phyloP scores from a whole-genome alignment of 1,140 invertebrate genomes.

The Mizuhopecten yessoensis region DNA sequence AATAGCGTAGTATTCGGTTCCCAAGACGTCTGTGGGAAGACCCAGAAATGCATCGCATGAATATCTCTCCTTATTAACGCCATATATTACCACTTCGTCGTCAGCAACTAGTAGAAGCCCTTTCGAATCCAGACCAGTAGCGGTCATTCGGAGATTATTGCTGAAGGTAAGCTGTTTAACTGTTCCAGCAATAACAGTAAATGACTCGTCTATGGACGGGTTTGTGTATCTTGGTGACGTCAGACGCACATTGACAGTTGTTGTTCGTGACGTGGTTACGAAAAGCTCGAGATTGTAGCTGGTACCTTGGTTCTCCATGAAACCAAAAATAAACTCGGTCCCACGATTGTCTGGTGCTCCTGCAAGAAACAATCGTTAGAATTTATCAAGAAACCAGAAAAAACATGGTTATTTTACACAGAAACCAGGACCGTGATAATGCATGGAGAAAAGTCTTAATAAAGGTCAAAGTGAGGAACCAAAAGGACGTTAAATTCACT shows the following conservation, averaged over 20 bases:
- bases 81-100: conserved; percentile 67
- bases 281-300: conserved; percentile 61
- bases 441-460: too few relatives aligned
- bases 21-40: conserved; percentile 68
- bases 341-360: conserved; percentile 60
- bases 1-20: conserved; percentile 68
- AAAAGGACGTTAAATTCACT: too few relatives aligned
- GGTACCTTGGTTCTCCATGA: conserved; percentile 50
- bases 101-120: conserved; percentile 61
- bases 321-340: conserved; percentile 59
- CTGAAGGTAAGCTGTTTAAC: conserved; percentile 59
- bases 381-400: too few relatives aligned
- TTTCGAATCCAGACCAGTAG: conserved; percentile 51
- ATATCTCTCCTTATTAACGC: conserved; percentile 66
- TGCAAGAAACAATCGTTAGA: not conserved
- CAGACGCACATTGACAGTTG: conserved; percentile 60
- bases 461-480: too few relatives aligned
- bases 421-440: too few relatives aligned
- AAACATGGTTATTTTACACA: too few relatives aligned
- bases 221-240: conserved; percentile 60
- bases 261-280: conserved; percentile 69
- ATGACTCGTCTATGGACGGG: conserved; percentile 49
- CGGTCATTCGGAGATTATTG: conserved; percentile 47
- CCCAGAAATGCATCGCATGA: conserved; percentile 73
- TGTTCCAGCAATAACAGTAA: conserved; percentile 51